Evolutionary conservation across 2,797 vertebrate species (phyloP).

Genomic region (Nothura maculosa): DNA sequence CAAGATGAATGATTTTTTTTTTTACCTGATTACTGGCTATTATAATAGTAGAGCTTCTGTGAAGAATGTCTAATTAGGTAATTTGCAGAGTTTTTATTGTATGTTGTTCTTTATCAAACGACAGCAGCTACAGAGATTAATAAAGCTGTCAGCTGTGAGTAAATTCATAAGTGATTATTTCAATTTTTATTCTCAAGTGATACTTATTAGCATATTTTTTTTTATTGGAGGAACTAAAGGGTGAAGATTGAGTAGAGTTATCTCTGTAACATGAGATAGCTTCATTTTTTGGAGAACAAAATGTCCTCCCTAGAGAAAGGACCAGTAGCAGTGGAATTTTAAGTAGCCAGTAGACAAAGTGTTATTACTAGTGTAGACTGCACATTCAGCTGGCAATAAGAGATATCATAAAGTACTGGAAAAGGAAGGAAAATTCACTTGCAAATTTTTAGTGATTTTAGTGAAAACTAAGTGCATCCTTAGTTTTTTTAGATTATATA

Average conservation of each 20-base stretch:
- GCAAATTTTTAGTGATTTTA: not conserved
- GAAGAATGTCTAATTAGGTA: slow-evolving; percentile 74
- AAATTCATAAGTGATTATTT: slow-evolving; percentile 80
- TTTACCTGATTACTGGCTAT: slow-evolving; percentile 75
- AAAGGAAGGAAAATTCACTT: not conserved
- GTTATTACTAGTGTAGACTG: not conserved
- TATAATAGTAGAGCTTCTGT: slow-evolving; percentile 32
- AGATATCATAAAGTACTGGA: not conserved
- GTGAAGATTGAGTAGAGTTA: slow-evolving; percentile 19
- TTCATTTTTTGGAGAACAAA: slow-evolving; percentile 29
- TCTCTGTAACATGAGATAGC: slow-evolving; percentile 15
- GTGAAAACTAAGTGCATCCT: not conserved
- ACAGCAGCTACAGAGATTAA: slow-evolving; percentile 75
- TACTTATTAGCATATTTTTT: slow-evolving; percentile 42
- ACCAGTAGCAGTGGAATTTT: slow-evolving; percentile 35
- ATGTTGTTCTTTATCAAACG: slow-evolving; percentile 79
- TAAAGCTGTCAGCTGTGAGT: slow-evolving; percentile 79
- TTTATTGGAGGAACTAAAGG: slow-evolving; percentile 34
- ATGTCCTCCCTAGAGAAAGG: not conserved
- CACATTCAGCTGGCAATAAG: not conserved
- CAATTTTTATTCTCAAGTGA: slow-evolving; percentile 70
- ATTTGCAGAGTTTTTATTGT: slow-evolving; percentile 75
- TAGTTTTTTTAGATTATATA: not conserved
- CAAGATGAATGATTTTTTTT: slow-evolving; percentile 57
- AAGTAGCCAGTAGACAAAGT: not conserved